Percentiles rank a stretch among this genome's conserved stretches.
Conservation (phyloP, 2,888 invertebrate species). For the Abrostola tripartita region DNA sequence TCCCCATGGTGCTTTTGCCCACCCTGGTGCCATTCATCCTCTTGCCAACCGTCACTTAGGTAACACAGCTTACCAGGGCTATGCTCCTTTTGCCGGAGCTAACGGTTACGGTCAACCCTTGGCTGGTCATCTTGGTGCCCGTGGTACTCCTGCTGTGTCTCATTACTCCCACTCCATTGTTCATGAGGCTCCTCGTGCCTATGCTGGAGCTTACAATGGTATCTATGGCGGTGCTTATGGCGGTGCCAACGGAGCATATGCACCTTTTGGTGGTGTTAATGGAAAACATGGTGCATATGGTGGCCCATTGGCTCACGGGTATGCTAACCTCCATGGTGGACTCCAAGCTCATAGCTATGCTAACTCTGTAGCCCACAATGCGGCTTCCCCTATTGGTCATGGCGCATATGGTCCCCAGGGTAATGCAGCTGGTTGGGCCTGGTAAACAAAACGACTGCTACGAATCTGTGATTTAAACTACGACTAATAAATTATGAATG, state of each 20-base stretch:
- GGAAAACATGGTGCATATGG: conserved; percentile 40
- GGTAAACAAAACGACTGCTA: conserved; percentile 46
- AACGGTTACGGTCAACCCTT: conserved; percentile 35
- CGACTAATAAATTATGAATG: conserved; percentile 46
- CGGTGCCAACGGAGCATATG: conserved; percentile 30
- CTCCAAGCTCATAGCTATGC: conserved; percentile 46
- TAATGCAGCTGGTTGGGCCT: conserved; percentile 37
- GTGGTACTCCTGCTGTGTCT: conserved; percentile 50
- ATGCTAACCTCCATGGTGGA: conserved; percentile 43
- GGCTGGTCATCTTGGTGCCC: conserved; percentile 41
- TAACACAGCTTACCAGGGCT: conserved; percentile 23
- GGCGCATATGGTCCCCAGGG: conserved; percentile 46
- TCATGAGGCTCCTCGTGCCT: conserved; percentile 51
- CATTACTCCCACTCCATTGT: conserved; percentile 57
- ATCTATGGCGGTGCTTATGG: conserved; percentile 36
- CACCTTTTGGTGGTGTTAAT: conserved; percentile 26
- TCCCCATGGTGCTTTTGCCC: background rate
- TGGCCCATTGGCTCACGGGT: conserved; percentile 37
- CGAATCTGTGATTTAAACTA: conserved; percentile 51
- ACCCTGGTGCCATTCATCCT: conserved; percentile 2
- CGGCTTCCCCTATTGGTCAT: conserved; percentile 28
- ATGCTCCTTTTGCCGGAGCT: conserved; percentile 22
- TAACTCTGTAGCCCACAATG: conserved; percentile 44
- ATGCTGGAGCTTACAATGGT: conserved; percentile 51
- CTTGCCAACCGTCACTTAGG: conserved; percentile 15